These are phyloP conservation scores for Danaus chrysippus DNA, from an alignment of 2,888 invertebrate genomes.

Conservation along the genomic window DNA sequence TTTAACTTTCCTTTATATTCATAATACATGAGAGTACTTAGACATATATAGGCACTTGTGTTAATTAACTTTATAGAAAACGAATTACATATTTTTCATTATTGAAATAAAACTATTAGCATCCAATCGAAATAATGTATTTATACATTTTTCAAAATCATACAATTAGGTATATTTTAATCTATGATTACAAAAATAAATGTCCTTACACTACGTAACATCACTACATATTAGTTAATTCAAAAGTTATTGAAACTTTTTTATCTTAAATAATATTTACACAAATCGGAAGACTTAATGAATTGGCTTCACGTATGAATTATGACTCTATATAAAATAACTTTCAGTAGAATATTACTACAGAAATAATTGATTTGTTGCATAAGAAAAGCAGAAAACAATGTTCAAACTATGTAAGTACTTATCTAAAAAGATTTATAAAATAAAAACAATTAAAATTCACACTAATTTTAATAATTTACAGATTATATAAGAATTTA, in stretches of 20 bases:
- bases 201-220: constrained; percentile 43
- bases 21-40: no score
- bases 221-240: constrained; percentile 15
- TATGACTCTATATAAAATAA: constrained; percentile 12
- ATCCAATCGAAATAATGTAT: constrained; percentile 58
- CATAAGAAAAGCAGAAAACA: no score
- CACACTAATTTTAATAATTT: no score
- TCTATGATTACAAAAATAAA: constrained; percentile 72
- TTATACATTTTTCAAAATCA: constrained; percentile 61
- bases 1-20: no score
- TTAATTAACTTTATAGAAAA: background rate
- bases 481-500: no score
- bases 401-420: no score
- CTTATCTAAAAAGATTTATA: background rate
- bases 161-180: constrained; percentile 46
- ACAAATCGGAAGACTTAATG: constrained; percentile 57
- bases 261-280: constrained; percentile 47
- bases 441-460: background rate
- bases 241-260: constrained; percentile 12
- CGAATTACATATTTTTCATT: background rate
- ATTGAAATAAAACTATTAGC: constrained; percentile 32
- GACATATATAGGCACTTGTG: no score
- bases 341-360: background rate
- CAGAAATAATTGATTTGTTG: no score
- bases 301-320: constrained; percentile 49